Evolutionary conservation across 1,140 invertebrate species (phyloP).

Genomic region (Drosophila trapezifrons): DNA sequence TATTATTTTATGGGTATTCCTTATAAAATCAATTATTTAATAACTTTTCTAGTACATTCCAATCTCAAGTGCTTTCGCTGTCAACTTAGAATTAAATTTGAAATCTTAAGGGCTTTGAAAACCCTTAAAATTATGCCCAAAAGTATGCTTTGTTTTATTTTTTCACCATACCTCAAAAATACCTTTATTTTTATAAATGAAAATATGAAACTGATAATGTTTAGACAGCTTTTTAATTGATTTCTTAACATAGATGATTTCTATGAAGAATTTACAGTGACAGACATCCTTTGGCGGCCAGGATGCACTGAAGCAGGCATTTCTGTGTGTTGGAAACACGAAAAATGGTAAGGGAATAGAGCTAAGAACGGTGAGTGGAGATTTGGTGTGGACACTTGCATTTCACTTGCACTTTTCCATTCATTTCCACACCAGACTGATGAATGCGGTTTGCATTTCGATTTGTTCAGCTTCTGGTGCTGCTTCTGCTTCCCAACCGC

Average conservation of each 20-base stretch:
- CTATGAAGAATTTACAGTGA: neutral
- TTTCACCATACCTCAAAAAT: neutral
- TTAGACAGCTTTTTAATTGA: neutral
- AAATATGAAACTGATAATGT: neutral
- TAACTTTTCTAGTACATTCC: neutral
- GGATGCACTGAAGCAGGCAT: neutral
- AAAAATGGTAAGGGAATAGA: neutral
- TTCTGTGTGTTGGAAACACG: neutral
- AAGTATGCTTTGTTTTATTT: neutral
- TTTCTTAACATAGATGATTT: neutral
- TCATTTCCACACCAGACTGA: slow-evolving; percentile 24
- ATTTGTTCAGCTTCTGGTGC: slow-evolving; percentile 9
- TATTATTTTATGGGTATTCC: neutral
- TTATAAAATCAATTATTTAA: neutral
- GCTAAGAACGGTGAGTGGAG: too few species aligned
- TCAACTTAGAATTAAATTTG: neutral
- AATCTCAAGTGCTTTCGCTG: neutral
- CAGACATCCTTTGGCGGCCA: neutral
- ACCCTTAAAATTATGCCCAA: neutral
- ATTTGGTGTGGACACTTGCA: slow-evolving; percentile 11
- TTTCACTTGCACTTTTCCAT: slow-evolving; percentile 64
- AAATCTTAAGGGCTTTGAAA: neutral
- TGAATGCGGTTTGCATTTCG: slow-evolving; percentile 37
- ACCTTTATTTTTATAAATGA: too few species aligned
- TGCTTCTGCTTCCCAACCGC: slow-evolving; percentile 25